phyloP scores from a whole-genome alignment of 2,888 invertebrate species.

The Amiota communis region DNA sequence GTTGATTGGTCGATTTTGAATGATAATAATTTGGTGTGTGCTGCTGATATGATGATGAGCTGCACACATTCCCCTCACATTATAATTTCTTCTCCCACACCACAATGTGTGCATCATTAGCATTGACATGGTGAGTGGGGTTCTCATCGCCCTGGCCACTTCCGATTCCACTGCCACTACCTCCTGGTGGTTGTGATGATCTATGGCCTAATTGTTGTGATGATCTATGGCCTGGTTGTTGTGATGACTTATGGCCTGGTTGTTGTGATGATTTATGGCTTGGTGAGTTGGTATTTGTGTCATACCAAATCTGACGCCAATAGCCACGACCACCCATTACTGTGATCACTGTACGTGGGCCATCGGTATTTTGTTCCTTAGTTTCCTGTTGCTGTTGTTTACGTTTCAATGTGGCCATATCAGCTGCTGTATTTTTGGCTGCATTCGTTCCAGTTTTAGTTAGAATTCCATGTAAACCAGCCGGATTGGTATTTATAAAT shows the following conservation, averaged over 20 bases:
- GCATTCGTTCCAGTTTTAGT: neutral
- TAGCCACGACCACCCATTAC: constrained; percentile 92
- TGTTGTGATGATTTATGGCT: neutral
- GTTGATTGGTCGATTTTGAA: constrained; percentile 42
- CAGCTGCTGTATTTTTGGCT: constrained; percentile 46
- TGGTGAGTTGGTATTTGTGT: constrained; percentile 65
- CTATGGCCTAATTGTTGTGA: neutral
- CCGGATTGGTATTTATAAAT: constrained; percentile 32
- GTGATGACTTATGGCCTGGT: neutral
- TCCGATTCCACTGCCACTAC: constrained; percentile 27
- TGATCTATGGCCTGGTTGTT: neutral
- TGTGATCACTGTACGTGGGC: constrained; percentile 85
- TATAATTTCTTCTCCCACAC: constrained; percentile 91
- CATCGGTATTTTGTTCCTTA: constrained; percentile 70
- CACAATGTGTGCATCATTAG: constrained; percentile 90
- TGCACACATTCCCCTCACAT: constrained; percentile 71
- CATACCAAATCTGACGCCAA: constrained; percentile 84
- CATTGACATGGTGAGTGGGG: constrained; percentile 79
- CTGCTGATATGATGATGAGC: constrained; percentile 46
- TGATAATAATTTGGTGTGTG: constrained; percentile 32
- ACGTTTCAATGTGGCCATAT: constrained; percentile 69
- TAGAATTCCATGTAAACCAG: neutral
- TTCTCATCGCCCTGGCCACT: constrained; percentile 33
- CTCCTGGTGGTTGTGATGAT: neutral
- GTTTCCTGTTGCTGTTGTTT: constrained; percentile 67